These are phyloP conservation scores for Hippocampus kuda DNA, from an alignment of 2,797 vertebrate genomes.

Conservation along the genomic window DNA sequence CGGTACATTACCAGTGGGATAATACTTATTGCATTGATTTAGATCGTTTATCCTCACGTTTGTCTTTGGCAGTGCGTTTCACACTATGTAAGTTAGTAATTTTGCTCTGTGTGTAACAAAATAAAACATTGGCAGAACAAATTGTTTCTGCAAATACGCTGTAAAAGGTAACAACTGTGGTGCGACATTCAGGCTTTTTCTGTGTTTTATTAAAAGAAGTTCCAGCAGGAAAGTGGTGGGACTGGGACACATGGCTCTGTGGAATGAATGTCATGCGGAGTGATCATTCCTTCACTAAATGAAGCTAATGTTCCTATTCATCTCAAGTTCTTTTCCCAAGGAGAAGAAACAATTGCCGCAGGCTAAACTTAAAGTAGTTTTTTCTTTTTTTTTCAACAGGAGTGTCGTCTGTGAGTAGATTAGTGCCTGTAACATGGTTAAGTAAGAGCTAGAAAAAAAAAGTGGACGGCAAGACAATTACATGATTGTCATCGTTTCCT, in stretches of 20 bases:
- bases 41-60: too few relatives aligned
- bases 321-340: slow-evolving; percentile 17
- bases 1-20: too few relatives aligned
- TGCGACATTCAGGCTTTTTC: background rate
- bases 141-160: too few relatives aligned
- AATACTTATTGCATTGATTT: too few relatives aligned
- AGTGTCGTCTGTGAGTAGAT: background rate
- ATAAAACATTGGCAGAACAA: too few relatives aligned
- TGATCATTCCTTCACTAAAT: slow-evolving; percentile 10
- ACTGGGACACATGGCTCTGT: slow-evolving; percentile 10
- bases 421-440: background rate
- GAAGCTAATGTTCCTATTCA: slow-evolving; percentile 5
- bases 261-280: slow-evolving; percentile 27
- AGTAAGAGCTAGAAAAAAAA: background rate
- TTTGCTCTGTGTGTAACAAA: too few relatives aligned
- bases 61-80: too few relatives aligned
- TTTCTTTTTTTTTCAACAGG: background rate
- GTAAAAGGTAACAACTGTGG: background rate
- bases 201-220: background rate
- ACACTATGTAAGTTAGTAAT: too few relatives aligned
- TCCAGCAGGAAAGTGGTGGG: background rate
- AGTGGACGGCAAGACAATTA: background rate
- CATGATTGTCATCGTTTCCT: background rate
- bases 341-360: background rate
- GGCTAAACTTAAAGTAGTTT: background rate